A percentile compares a stretch with the other conserved stretches of the same genome.
These are phyloP conservation scores for Neostethus bicornis DNA, from an alignment of 2,797 vertebrate species.

Conservation along the genomic window DNA sequence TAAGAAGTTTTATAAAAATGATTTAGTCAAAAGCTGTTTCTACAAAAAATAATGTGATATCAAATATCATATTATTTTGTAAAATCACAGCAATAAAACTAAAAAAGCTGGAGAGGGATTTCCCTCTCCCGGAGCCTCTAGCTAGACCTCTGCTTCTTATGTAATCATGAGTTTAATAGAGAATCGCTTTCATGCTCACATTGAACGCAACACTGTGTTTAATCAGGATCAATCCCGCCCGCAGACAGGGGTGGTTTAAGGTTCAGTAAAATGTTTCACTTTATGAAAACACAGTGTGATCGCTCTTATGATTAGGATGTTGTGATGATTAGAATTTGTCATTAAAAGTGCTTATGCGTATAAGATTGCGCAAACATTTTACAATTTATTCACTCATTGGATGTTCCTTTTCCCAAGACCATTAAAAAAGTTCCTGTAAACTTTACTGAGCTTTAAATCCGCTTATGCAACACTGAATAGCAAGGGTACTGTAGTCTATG, in stretches of 20 bases:
- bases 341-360: too few relatives aligned
- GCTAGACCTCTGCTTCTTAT: constrained; percentile 49
- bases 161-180: constrained; percentile 46
- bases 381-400: too few relatives aligned
- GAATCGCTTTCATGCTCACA: constrained; percentile 41
- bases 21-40: constrained; percentile 24
- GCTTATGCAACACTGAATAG: too few relatives aligned
- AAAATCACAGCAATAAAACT: constrained; percentile 35
- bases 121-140: constrained; percentile 19
- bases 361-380: too few relatives aligned
- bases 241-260: constrained; percentile 8
- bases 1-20: constrained; percentile 14
- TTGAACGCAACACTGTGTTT: constrained; percentile 19
- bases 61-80: constrained; percentile 44
- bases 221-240: constrained; percentile 10
- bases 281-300: neutral
- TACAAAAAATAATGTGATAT: constrained; percentile 13
- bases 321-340: neutral
- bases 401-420: too few relatives aligned
- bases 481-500: too few relatives aligned
- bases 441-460: too few relatives aligned
- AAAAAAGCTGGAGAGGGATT: constrained; percentile 30
- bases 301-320: neutral
- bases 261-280: constrained; percentile 5
- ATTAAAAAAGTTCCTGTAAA: too few relatives aligned